Percentiles rank a stretch among this genome's conserved stretches.
These are phyloP conservation scores for Melinaea marsaeus DNA, from an alignment of 2,888 invertebrate genomes.

Conservation along the genomic window DNA sequence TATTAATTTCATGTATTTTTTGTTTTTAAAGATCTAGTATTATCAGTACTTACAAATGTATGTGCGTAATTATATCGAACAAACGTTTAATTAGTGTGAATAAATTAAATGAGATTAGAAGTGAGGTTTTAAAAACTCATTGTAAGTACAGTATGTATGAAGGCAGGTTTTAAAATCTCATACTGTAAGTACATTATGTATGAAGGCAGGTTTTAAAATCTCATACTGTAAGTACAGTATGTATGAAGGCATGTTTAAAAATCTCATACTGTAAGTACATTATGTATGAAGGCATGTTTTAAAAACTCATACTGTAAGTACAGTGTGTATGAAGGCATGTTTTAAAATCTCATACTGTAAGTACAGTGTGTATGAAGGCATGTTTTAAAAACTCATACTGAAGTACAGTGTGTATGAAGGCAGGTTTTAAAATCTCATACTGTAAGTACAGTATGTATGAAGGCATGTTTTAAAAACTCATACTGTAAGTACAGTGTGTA, in stretches of 20 bases:
- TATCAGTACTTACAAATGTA: conserved; percentile 33
- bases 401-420: conserved; percentile 10
- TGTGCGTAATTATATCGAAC: conserved; percentile 27
- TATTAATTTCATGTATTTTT: conserved; percentile 13
- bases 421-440: too few relatives aligned
- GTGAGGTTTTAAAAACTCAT: not conserved
- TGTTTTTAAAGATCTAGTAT: conserved; percentile 12
- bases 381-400: too few relatives aligned
- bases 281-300: too few relatives aligned
- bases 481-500: too few relatives aligned
- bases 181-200: conserved; percentile 26
- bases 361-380: too few relatives aligned
- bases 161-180: conserved; percentile 28
- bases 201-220: conserved; percentile 31
- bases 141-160: conserved; percentile 29
- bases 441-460: too few relatives aligned
- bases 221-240: conserved; percentile 18
- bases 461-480: too few relatives aligned
- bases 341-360: too few relatives aligned
- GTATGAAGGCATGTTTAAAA: too few relatives aligned
- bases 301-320: too few relatives aligned
- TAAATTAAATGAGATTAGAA: conserved; percentile 17
- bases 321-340: too few relatives aligned
- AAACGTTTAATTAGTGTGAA: conserved; percentile 26
- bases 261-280: too few relatives aligned